Conservation (phyloP, 2,888 invertebrate genomes). For the Coelopa pilipes region DNA sequence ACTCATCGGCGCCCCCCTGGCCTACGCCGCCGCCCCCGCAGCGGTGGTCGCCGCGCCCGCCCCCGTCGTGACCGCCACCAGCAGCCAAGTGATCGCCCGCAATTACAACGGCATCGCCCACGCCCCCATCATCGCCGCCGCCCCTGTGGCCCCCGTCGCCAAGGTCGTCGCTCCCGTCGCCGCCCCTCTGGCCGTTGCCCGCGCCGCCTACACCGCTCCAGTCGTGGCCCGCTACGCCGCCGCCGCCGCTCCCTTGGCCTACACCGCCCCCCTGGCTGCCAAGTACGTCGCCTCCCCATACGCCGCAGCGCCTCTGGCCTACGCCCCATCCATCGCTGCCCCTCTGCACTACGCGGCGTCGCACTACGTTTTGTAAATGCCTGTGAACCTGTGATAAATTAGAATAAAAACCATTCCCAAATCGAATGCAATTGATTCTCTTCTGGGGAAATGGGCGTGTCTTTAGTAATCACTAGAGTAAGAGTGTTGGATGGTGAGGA, state of each 20-base stretch:
- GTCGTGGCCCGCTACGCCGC: constrained; percentile 41
- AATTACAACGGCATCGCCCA: constrained; percentile 55
- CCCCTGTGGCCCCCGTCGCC: constrained; percentile 45
- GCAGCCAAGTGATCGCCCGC: constrained; percentile 55
- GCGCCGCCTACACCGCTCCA: constrained; percentile 42
- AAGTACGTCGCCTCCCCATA: not conserved
- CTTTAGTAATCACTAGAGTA: too few relatives aligned
- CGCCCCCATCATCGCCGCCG: constrained; percentile 50
- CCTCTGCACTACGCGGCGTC: constrained; percentile 30
- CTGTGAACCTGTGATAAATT: too few relatives aligned
- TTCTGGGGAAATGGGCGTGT: too few relatives aligned
- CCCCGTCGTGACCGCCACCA: constrained; percentile 55
- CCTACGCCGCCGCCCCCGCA: constrained; percentile 40
- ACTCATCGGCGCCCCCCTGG: constrained; percentile 43
- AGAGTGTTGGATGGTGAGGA: too few relatives aligned
- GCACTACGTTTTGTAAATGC: not conserved
- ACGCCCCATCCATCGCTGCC: constrained; percentile 7
- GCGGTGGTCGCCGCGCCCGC: constrained; percentile 52
- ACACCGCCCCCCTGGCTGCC: constrained; percentile 36
- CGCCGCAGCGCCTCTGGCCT: constrained; percentile 7
- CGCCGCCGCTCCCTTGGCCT: constrained; percentile 39
- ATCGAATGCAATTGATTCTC: too few relatives aligned
- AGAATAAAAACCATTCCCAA: too few relatives aligned
- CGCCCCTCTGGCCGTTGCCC: constrained; percentile 31
- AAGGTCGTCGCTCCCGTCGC: not conserved